Base-by-base conservation (phyloP, 2,113 vertebrate species). In the Austrofundulus limnaeus region DNA sequence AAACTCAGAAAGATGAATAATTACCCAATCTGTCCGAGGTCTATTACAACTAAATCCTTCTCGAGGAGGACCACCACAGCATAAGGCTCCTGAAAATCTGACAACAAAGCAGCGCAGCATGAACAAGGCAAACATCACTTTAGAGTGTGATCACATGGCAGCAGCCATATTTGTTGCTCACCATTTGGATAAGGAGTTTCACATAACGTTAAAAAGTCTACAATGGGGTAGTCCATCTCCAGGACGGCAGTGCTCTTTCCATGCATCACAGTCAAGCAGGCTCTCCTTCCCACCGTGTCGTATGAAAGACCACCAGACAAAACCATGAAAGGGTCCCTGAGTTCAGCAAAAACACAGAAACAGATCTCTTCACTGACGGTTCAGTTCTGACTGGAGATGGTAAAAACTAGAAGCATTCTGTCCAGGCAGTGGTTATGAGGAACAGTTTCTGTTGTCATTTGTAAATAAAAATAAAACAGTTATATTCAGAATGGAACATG, bases 141-240 rank as follows among this genome's bases (percentile, higher is more conserved):
- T 5, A 24, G 0, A 9, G 12, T 7, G 38, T 5, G 2, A 5
- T 11, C 15, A 16, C 38, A 25, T 11, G 12, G 43, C 11, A 5
- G 3, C 14, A 16, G 46, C 3, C 19, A 17, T 25, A 59, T 15
- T 4, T 15, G 3, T 52, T 80, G 51, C 93, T 90, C 86, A 97
- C 97, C 97, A 17, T 94, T 99, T 45, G 97, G 92, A 88, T 99
- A 99, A 0, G 97, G 97, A 31, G 97, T 99, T 93, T 98, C 97
- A 88, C 97, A 98, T 10, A 99, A 92, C 0, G 95, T 98, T 50
- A 99, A 91, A 84, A 99, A 98, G 76, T 99, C 97, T 66, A 99
- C 97, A 58, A 99, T 98, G 11, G 95, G 94, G 83, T 94, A 98
- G 94, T 99, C 97, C 97, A 99, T 99, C 92, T 99, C 97, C 73